Percentiles rank a stretch among this genome's conserved stretches.
These are phyloP conservation scores for Syritta pipiens DNA, from an alignment of 2,888 invertebrate genomes.

Conservation along the genomic window DNA sequence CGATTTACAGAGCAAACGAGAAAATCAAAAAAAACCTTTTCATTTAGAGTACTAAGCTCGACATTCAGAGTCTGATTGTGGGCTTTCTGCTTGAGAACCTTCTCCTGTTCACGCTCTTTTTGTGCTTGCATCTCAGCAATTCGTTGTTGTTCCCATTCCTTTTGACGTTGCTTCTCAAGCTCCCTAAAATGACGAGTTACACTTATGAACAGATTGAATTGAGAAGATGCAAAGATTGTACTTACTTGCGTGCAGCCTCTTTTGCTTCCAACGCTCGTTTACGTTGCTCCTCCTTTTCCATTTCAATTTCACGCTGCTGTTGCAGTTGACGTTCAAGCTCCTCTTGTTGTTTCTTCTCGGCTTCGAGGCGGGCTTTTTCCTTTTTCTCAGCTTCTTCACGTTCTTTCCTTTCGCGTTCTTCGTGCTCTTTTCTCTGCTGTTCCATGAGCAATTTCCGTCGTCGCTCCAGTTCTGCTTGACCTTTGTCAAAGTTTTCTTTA, in stretches of 20 bases:
- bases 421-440: constrained; percentile 92
- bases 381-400: constrained; percentile 93
- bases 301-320: constrained; percentile 88
- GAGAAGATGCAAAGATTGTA: background rate
- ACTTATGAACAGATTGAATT: background rate
- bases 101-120: constrained; percentile 91
- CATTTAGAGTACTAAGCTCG: constrained; percentile 84
- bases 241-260: constrained; percentile 85
- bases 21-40: constrained; percentile 73
- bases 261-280: constrained; percentile 88
- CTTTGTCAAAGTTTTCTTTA: constrained; percentile 98
- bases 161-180: constrained; percentile 95
- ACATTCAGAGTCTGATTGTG: constrained; percentile 90
- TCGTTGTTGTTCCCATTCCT: constrained; percentile 97
- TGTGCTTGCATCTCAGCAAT: constrained; percentile 92
- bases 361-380: constrained; percentile 88
- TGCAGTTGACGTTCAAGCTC: constrained; percentile 91
- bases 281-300: constrained; percentile 88
- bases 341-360: constrained; percentile 89
- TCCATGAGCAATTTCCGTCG: constrained; percentile 93
- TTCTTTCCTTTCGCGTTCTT: constrained; percentile 95
- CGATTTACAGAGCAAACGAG: background rate
- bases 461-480: constrained; percentile 97
- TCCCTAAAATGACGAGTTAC: constrained; percentile 85
- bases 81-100: constrained; percentile 91